Evolutionary conservation across 2,888 invertebrate species (phyloP).

Genomic region (Brenthis hecate): DNA sequence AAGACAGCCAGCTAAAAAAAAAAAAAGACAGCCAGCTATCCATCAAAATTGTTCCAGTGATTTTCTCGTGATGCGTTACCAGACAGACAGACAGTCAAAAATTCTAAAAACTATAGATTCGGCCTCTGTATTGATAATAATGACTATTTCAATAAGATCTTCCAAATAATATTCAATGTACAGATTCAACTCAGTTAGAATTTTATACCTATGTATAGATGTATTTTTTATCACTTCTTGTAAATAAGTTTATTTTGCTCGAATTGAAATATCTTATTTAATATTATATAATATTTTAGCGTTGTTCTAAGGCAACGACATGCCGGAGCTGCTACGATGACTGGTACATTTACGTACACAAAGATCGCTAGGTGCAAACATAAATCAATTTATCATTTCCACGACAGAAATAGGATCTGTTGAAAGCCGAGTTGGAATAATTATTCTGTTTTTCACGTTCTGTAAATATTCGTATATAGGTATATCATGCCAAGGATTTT

Average conservation of each 20-base stretch:
- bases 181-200: too few relatives aligned
- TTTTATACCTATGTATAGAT: too few relatives aligned
- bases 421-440: constrained; percentile 25
- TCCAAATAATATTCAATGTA: too few relatives aligned
- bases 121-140: too few relatives aligned
- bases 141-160: too few relatives aligned
- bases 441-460: constrained; percentile 25
- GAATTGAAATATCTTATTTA: background rate
- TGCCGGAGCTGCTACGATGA: constrained; percentile 35
- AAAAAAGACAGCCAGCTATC: too few relatives aligned
- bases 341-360: constrained; percentile 30
- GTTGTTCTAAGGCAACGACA: constrained; percentile 19
- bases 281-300: background rate
- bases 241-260: background rate
- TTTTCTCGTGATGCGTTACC: too few relatives aligned
- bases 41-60: too few relatives aligned
- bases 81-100: too few relatives aligned
- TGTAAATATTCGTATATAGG: constrained; percentile 7
- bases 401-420: constrained; percentile 26
- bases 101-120: too few relatives aligned
- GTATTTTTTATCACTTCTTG: too few relatives aligned
- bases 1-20: too few relatives aligned
- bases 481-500: background rate
- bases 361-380: constrained; percentile 31
- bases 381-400: constrained; percentile 37